These are phyloP conservation scores for Tragelaphus scriptus DNA, from an alignment of 2,113 vertebrate species.

Conservation along the genomic window DNA sequence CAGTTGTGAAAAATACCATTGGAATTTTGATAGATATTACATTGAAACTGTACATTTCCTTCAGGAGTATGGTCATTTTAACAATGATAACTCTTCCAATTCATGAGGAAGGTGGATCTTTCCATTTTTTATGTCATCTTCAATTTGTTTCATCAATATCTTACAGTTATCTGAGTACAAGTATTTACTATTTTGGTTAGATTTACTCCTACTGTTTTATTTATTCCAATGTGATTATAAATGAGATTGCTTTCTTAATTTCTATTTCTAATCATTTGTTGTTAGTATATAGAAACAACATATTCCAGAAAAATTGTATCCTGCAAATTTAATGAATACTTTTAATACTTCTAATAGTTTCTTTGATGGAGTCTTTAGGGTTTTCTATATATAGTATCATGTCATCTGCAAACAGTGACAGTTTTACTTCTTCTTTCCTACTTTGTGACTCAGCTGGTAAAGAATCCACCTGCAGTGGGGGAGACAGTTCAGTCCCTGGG, in stretches of 20 bases:
- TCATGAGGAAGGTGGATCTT: neutral
- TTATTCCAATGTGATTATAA: neutral
- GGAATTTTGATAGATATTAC: neutral
- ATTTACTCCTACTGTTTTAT: neutral
- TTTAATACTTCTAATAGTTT: neutral
- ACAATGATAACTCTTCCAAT: neutral
- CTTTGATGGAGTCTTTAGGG: neutral
- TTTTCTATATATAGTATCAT: neutral
- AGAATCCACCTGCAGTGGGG: neutral
- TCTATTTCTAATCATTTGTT: neutral
- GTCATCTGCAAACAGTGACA: neutral
- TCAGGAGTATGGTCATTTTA: neutral
- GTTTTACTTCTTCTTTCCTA: neutral
- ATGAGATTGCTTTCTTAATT: neutral
- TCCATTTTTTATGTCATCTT: neutral
- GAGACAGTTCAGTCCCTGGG: neutral
- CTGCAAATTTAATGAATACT: neutral
- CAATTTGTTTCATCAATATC: neutral
- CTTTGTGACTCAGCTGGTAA: neutral
- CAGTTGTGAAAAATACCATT: neutral
- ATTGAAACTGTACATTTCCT: neutral
- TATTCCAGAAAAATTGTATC: neutral
- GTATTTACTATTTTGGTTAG: neutral
- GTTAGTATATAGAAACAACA: neutral
- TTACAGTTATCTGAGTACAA: neutral